A percentile compares a stretch with the other conserved stretches of the same genome.
These are phyloP conservation scores for Busseola fusca DNA, from an alignment of 2,888 invertebrate genomes.

Conservation along the genomic window DNA sequence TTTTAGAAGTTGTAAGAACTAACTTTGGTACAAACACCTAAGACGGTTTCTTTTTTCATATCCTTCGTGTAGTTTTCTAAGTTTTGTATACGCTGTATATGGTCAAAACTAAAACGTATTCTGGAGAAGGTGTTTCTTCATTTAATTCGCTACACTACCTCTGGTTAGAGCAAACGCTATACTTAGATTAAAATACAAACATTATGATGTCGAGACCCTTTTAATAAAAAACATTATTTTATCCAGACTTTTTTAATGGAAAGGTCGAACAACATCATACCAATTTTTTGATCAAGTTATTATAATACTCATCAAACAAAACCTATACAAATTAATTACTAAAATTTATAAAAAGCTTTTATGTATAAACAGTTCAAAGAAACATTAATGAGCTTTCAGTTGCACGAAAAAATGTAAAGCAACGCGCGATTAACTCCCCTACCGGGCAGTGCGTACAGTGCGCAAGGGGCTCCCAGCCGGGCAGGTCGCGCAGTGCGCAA, in stretches of 20 bases:
- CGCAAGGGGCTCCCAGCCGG: too few relatives aligned
- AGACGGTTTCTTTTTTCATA: too few relatives aligned
- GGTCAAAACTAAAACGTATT: too few relatives aligned
- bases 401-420: slow-evolving; percentile 12
- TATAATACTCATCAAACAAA: slow-evolving; percentile 21
- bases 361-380: slow-evolving; percentile 18
- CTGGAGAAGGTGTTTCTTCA: too few relatives aligned
- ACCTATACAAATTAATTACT: slow-evolving; percentile 9
- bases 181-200: too few relatives aligned
- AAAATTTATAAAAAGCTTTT: slow-evolving; percentile 20
- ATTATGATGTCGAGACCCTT: too few relatives aligned
- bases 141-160: too few relatives aligned
- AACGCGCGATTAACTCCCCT: slow-evolving; percentile 4
- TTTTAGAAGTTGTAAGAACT: too few relatives aligned
- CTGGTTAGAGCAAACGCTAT: not conserved
- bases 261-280: slow-evolving; percentile 1
- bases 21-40: too few relatives aligned
- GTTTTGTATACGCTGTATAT: too few relatives aligned
- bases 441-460: not conserved
- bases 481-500: too few relatives aligned
- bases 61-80: too few relatives aligned
- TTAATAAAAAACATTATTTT: not conserved
- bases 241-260: not conserved
- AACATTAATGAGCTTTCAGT: slow-evolving; percentile 13
- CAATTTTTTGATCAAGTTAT: slow-evolving; percentile 14